A percentile compares a stretch with the other conserved stretches of the same genome.
phyloP scores from a whole-genome alignment of 2,888 invertebrate species.

The Troides aeacus region DNA sequence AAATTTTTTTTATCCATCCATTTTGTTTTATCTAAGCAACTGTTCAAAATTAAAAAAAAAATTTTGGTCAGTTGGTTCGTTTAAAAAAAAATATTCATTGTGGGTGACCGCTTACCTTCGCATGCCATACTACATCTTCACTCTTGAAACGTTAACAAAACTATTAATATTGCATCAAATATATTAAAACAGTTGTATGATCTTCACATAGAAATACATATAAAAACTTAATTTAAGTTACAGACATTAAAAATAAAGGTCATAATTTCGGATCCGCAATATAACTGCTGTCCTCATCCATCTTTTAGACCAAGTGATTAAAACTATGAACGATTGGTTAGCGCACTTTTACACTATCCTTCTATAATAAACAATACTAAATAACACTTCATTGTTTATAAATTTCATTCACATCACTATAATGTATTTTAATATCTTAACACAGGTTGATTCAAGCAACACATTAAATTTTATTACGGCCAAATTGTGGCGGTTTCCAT shows the following conservation, averaged over 20 bases:
- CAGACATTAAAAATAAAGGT: slow-evolving; percentile 1
- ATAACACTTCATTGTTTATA: background rate
- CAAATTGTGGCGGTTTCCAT: slow-evolving; percentile 47
- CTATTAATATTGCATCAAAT: too few relatives aligned
- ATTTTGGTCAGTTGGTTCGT: too few relatives aligned
- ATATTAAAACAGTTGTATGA: too few relatives aligned
- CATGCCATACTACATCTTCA: too few relatives aligned
- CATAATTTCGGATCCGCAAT: background rate
- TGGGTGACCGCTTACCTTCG: too few relatives aligned
- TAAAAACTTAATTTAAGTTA: background rate
- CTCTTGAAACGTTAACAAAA: too few relatives aligned
- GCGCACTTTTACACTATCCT: background rate
- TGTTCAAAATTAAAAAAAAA: too few relatives aligned
- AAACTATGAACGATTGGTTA: background rate
- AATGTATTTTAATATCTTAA: background rate
- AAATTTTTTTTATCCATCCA: too few relatives aligned
- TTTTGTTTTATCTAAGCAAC: too few relatives aligned
- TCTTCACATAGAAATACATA: background rate
- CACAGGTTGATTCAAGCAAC: slow-evolving; percentile 6
- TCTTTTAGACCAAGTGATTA: background rate
- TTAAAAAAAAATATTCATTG: too few relatives aligned
- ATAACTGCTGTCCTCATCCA: background rate
- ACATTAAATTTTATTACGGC: slow-evolving; percentile 34
- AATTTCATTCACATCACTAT: background rate
- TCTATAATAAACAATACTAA: background rate